phyloP scores from a whole-genome alignment of 1,140 invertebrate genomes.

The Ceratina japonica region DNA sequence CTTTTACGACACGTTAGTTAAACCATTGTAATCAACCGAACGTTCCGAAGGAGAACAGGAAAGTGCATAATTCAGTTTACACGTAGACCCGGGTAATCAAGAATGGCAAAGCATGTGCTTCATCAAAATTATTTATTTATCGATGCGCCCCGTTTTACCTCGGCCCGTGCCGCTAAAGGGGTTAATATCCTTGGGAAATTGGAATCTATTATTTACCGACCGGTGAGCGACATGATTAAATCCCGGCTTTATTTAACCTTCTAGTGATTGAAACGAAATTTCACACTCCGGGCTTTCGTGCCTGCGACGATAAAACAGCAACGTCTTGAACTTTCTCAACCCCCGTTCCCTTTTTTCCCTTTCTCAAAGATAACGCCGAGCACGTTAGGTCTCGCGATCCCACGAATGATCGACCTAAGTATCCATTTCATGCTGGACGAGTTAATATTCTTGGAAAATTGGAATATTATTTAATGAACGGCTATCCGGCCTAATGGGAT shows the following conservation, averaged over 20 bases:
- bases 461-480: constrained; percentile 48
- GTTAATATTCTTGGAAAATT: constrained; percentile 37
- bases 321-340: too few relatives aligned
- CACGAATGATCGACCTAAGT: constrained; percentile 16
- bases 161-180: constrained; percentile 17
- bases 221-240: constrained; percentile 32
- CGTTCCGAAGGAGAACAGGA: neutral
- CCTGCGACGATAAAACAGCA: neutral
- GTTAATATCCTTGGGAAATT: constrained; percentile 56
- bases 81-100: constrained; percentile 32
- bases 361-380: neutral
- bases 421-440: constrained; percentile 18
- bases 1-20: neutral
- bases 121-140: constrained; percentile 51
- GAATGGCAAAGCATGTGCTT: constrained; percentile 28
- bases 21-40: constrained; percentile 16
- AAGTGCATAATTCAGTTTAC: constrained; percentile 32
- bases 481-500: constrained; percentile 23
- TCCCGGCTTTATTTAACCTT: neutral
- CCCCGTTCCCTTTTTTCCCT: neutral
- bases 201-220: constrained; percentile 48
- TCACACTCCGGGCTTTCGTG: neutral
- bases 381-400: neutral
- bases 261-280: constrained; percentile 37
- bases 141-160: neutral